Evolutionary conservation across 2,888 invertebrate species (phyloP).

Genomic region (Nephrocerus scutellatus): DNA sequence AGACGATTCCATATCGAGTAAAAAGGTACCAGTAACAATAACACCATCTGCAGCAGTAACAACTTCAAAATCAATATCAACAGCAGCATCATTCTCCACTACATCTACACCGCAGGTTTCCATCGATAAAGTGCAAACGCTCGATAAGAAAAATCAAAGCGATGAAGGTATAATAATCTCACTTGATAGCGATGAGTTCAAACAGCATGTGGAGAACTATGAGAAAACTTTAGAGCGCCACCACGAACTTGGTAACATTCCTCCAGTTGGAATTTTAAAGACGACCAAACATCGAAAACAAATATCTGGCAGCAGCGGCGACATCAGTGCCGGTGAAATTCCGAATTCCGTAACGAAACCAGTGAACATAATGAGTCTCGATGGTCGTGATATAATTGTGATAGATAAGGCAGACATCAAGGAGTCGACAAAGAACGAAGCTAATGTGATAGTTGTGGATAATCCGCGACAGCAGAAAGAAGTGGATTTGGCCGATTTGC

Average conservation of each 20-base stretch:
- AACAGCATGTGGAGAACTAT: constrained; percentile 29
- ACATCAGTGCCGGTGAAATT: constrained; percentile 6
- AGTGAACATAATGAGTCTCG: constrained; percentile 30
- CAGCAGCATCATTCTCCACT: too few species aligned
- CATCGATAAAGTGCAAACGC: background rate
- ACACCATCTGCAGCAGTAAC: too few species aligned
- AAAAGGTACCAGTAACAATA: too few species aligned
- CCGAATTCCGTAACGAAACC: constrained; percentile 21
- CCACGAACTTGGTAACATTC: constrained; percentile 19
- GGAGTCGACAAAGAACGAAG: constrained; percentile 36
- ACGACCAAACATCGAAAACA: constrained; percentile 14
- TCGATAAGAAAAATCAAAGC: constrained; percentile 19
- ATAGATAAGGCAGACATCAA: constrained; percentile 40
- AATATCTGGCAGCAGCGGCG: constrained; percentile 8
- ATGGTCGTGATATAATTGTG: constrained; percentile 38
- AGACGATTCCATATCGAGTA: constrained; percentile 16
- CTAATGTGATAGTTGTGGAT: constrained; percentile 36
- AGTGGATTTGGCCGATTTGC: constrained; percentile 38
- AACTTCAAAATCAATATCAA: too few species aligned
- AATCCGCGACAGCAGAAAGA: constrained; percentile 33
- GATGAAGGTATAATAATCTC: constrained; percentile 21
- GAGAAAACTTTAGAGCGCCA: constrained; percentile 29
- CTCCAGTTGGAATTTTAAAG: too few species aligned
- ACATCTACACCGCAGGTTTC: too few species aligned
- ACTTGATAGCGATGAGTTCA: constrained; percentile 31